Conservation (phyloP, 2,113 vertebrate species). For the Anolis sagrei region DNA sequence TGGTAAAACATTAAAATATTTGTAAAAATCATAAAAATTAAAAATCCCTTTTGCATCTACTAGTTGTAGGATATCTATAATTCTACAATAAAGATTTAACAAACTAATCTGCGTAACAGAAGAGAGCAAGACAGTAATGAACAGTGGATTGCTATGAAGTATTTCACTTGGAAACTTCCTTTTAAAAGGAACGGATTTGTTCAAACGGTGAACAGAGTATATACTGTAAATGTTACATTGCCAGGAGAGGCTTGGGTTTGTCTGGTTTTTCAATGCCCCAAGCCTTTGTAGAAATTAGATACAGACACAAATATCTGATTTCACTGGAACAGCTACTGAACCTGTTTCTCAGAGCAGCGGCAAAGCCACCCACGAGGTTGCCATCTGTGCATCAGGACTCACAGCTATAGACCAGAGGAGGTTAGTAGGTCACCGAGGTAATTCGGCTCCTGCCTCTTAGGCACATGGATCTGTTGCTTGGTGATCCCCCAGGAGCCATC, state of each 20-base stretch:
- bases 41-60: too few species aligned
- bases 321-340: background rate
- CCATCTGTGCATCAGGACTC: conserved; percentile 59
- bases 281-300: background rate
- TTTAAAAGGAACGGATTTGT: background rate
- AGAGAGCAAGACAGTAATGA: background rate
- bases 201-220: background rate
- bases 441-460: conserved; percentile 24
- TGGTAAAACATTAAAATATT: background rate
- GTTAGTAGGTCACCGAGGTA: conserved; percentile 59
- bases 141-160: background rate
- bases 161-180: background rate
- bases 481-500: background rate
- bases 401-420: conserved; percentile 35
- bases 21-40: too few species aligned
- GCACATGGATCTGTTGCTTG: accelerated
- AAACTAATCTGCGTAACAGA: background rate
- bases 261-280: background rate
- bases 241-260: background rate
- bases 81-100: background rate
- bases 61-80: background rate
- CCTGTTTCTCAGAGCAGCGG: background rate
- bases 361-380: background rate
- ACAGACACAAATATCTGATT: background rate
- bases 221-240: too few species aligned